These are phyloP conservation scores for Heloderma charlesbogerti DNA, from an alignment of 2,113 vertebrate genomes.

Conservation along the genomic window DNA sequence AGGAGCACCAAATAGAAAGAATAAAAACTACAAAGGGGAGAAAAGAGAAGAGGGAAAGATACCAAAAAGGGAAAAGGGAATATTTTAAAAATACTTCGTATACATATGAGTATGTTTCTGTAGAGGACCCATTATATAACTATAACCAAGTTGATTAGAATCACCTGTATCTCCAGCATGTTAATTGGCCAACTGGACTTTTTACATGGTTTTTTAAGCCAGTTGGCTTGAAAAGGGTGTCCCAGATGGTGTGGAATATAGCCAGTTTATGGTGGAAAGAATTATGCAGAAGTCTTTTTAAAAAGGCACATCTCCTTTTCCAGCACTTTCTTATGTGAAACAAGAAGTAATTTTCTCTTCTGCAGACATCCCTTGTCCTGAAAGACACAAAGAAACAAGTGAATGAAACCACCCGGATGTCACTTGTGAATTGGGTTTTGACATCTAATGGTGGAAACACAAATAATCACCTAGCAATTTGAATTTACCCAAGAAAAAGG, in stretches of 20 bases:
- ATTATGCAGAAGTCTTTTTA: slow-evolving; percentile 16
- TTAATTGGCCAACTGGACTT: neutral
- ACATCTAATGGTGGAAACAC: slow-evolving; percentile 52
- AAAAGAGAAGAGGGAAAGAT: neutral
- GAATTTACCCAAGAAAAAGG: slow-evolving; percentile 59
- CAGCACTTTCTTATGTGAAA: slow-evolving; percentile 42
- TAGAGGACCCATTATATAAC: neutral
- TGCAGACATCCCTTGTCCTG: slow-evolving; percentile 41
- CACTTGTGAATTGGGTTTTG: slow-evolving; percentile 46
- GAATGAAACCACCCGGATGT: slow-evolving; percentile 49
- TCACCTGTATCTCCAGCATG: neutral
- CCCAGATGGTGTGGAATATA: neutral
- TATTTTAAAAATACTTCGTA: neutral
- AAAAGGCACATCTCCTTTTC: slow-evolving; percentile 14
- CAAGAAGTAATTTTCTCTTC: slow-evolving; percentile 24
- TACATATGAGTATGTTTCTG: neutral
- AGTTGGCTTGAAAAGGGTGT: neutral
- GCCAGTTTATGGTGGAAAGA: neutral
- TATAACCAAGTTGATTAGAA: neutral
- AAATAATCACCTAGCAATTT: slow-evolving; percentile 52
- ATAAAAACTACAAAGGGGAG: neutral
- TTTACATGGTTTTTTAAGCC: neutral
- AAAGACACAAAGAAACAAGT: slow-evolving; percentile 46
- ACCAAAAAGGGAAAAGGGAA: neutral
- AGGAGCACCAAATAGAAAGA: neutral